Conservation (phyloP, 2,888 invertebrate genomes). For the Erebia palarica region DNA sequence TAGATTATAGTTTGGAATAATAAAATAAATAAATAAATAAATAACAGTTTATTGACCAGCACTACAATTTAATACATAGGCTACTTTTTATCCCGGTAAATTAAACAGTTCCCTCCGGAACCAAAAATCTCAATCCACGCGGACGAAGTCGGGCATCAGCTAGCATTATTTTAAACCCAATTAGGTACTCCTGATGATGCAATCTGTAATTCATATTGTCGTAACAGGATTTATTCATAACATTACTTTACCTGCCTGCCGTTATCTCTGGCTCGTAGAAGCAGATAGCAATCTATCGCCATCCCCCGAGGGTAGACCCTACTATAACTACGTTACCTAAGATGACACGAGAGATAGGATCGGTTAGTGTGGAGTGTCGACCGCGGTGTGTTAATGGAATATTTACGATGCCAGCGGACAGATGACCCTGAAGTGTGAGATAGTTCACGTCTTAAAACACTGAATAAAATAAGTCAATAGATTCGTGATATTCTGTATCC, state of each 20-base stretch:
- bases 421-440: conserved; percentile 25
- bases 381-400: conserved; percentile 49
- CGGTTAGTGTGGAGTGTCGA: conserved; percentile 49
- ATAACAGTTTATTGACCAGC: no score
- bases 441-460: not conserved
- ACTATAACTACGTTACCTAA: conserved; percentile 49
- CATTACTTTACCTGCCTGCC: not conserved
- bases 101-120: no score
- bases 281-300: conserved; percentile 47
- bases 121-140: no score
- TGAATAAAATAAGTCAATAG: no score
- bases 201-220: not conserved
- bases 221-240: conserved; percentile 7
- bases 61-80: no score
- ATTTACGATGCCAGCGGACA: conserved; percentile 48
- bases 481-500: no score
- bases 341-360: conserved; percentile 52
- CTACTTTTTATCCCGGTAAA: no score
- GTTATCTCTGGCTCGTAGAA: conserved; percentile 23
- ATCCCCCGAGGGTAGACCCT: conserved; percentile 46
- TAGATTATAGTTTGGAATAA: no score
- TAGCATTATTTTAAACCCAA: no score
- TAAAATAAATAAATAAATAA: no score
- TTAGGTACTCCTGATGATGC: not conserved
- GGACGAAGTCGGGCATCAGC: no score